Evolutionary conservation across 1,140 invertebrate genomes (phyloP), one percentile per base, ranked within the genome.

Genomic region (Papilio dardanus): DNA sequence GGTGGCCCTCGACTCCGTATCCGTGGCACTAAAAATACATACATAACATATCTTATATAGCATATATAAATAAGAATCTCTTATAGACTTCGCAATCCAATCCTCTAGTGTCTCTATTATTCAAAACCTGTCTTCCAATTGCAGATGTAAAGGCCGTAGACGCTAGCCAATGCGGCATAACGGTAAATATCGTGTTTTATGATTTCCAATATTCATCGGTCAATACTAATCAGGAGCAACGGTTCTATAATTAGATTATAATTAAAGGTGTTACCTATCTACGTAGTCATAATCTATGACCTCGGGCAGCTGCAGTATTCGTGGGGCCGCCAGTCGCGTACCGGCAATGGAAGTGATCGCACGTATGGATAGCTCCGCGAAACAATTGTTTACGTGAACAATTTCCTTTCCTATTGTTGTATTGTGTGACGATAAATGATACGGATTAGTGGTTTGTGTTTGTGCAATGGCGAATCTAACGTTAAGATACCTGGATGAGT

Each of bases 401-500:
- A 58, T 79, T 82, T 80, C 71, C 74, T 78, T 67, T 67, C 73
- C 75, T 68, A 79, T 82, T 86, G 76, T 80, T 77, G 65, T 31
- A 79, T 79, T 83, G 77, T 81, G 81, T 77, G 81, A 83, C 82
- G 79, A 69, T 85, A 80, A 82, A 81, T 83, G 77, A 50, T 62
- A 68, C 66, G 66, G 66, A 37, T 80, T 79, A 81, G 83, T 86
- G 82, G 68, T 82, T 68, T 37, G n/a, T 81, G 85, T 86, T 84
- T 82, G 79, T 79, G 85, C 31, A 84, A 93, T 93, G 91, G 91
- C 91, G 16, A 92, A 92, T 81, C 79, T 93, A 78, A 91, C 92
- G 71, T 79, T 94, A 35, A 82, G 91, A 40, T 94, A 94, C 85
- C 86, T 94, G 89, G 93, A 93, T 86, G 93, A 94, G 83, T 80